Conservation (phyloP, 2,797 vertebrate genomes). For the Aphelocoma californica region DNA sequence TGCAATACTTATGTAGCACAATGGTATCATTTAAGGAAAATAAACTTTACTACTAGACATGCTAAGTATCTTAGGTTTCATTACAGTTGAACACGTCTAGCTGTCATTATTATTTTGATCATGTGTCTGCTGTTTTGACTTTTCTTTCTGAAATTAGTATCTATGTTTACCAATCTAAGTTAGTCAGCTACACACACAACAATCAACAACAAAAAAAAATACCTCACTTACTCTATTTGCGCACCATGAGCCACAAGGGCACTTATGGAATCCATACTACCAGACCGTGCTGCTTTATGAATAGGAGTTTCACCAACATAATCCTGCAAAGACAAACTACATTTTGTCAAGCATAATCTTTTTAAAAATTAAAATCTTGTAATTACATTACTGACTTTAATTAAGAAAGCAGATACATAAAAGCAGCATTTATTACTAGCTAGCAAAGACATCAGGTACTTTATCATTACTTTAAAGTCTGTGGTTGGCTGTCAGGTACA, state of each 20-base stretch:
- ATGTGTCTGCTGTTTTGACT: neutral
- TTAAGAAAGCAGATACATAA: neutral
- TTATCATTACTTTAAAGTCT: neutral
- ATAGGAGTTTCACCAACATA: slow-evolving; percentile 93
- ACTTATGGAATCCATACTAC: slow-evolving; percentile 92
- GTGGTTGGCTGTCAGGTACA: neutral
- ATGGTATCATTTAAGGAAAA: neutral
- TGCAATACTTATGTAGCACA: neutral
- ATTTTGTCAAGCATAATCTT: slow-evolving; percentile 58
- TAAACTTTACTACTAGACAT: slow-evolving; percentile 36
- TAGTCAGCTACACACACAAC: slow-evolving; percentile 65
- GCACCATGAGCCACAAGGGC: slow-evolving; percentile 90
- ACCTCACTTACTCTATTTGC: slow-evolving; percentile 89
- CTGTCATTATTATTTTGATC: neutral
- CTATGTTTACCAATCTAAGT: slow-evolving; percentile 43
- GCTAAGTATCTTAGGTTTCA: neutral
- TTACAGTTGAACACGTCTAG: slow-evolving; percentile 35
- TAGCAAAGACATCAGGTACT: neutral
- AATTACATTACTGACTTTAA: neutral
- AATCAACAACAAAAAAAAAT: slow-evolving; percentile 57
- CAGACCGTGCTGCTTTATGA: slow-evolving; percentile 95
- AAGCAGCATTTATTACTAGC: neutral
- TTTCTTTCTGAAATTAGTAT: slow-evolving; percentile 48
- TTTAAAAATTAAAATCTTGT: neutral
- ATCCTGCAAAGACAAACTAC: slow-evolving; percentile 82